Evolutionary conservation across 2,888 invertebrate species (phyloP).

Genomic region (Nomada hirtipes): DNA sequence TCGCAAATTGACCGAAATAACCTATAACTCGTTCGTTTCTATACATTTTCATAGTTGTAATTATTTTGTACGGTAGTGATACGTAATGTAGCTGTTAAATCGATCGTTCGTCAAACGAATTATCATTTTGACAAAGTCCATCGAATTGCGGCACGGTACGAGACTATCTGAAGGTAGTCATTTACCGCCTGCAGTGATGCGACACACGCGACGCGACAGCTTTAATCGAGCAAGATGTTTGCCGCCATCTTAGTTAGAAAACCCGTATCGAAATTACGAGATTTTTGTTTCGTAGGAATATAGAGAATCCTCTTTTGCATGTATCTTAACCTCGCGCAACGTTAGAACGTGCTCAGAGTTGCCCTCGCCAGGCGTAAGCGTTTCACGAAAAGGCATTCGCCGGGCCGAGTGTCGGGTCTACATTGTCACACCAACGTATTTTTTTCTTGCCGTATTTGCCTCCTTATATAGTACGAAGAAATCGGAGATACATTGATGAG

Average conservation of each 20-base stretch:
- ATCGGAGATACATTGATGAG: conserved; percentile 50
- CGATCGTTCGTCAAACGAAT: conserved; percentile 7
- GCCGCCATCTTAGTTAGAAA: conserved; percentile 79
- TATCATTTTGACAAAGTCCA: conserved; percentile 27
- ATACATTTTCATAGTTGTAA: conserved; percentile 6
- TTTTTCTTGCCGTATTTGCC: conserved; percentile 44
- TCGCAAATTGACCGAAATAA: conserved; percentile 31
- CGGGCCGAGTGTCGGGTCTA: neutral
- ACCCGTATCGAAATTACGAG: conserved; percentile 73
- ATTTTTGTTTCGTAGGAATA: neutral
- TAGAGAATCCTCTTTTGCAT: neutral
- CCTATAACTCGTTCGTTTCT: conserved; percentile 10
- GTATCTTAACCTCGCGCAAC: neutral
- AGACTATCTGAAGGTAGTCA: conserved; percentile 59
- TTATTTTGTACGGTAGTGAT: neutral
- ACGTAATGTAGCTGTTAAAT: neutral
- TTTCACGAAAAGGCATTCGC: neutral
- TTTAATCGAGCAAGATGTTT: conserved; percentile 32
- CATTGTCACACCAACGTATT: conserved; percentile 23
- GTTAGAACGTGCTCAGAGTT: neutral
- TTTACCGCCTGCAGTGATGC: conserved; percentile 58
- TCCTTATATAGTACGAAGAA: conserved; percentile 73
- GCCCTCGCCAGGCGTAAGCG: neutral
- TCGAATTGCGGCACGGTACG: conserved; percentile 15
- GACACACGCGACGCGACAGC: conserved; percentile 77